Evolutionary conservation across 1,140 invertebrate species (phyloP).

Genomic region (Drosophila ercepeae): DNA sequence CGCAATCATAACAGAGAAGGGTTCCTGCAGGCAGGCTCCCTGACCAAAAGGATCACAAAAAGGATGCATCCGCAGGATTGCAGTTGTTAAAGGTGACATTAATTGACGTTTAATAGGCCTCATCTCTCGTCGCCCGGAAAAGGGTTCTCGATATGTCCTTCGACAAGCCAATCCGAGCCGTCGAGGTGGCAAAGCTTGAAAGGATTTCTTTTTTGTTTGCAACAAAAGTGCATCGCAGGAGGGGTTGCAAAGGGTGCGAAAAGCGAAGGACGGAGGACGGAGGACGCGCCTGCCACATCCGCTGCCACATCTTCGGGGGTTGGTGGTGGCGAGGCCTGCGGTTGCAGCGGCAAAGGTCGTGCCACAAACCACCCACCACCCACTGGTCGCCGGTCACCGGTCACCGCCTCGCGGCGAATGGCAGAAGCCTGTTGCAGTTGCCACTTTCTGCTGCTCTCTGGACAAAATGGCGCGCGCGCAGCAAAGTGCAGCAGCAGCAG

Average conservation of each 20-base stretch:
- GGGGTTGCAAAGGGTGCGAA: constrained; percentile 2
- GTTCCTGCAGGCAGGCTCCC: constrained; percentile 5
- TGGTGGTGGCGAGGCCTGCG: constrained; percentile 31
- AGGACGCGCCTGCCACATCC: too few relatives aligned
- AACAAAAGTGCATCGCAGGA: constrained; percentile 63
- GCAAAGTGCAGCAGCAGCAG: constrained; percentile 29
- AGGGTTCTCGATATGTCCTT: constrained; percentile 34
- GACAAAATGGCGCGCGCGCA: constrained; percentile 54
- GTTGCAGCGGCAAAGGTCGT: constrained; percentile 35
- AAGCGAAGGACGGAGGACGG: neutral
- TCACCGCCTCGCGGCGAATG: constrained; percentile 6
- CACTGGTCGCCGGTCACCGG: too few relatives aligned
- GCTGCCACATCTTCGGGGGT: constrained; percentile 4
- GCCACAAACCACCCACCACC: neutral
- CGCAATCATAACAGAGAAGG: constrained; percentile 62
- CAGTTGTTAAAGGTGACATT: constrained; percentile 76
- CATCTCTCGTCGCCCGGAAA: constrained; percentile 15
- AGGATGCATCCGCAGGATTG: constrained; percentile 13
- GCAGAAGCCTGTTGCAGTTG: constrained; percentile 34
- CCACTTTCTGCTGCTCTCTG: neutral
- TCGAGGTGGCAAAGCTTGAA: constrained; percentile 52
- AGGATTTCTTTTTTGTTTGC: constrained; percentile 41
- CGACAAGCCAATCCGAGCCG: constrained; percentile 66
- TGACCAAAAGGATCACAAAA: constrained; percentile 1
- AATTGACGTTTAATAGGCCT: constrained; percentile 76